These are phyloP conservation scores for Diadumene lineata DNA, from an alignment of 92 coral and sea anemone species.

Conservation along the genomic window DNA sequence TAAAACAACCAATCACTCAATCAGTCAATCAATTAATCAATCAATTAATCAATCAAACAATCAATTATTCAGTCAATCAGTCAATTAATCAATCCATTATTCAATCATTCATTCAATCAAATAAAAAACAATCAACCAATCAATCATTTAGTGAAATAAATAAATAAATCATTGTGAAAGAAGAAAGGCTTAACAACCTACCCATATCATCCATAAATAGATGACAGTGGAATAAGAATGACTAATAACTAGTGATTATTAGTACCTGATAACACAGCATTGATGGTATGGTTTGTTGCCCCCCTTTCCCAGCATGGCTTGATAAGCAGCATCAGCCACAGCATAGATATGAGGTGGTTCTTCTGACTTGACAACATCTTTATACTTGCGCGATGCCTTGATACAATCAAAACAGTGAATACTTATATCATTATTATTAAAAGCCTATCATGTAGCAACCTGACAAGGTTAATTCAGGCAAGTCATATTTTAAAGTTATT, in stretches of 20 bases:
- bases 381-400: slow-evolving; percentile 59
- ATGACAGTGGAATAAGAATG: no score
- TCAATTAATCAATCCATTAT: background rate
- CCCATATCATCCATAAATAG: no score
- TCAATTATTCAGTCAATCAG: background rate
- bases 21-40: background rate
- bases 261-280: slow-evolving; percentile 87
- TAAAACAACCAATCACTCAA: background rate
- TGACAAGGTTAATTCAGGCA: no score
- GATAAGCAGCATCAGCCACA: slow-evolving; percentile 76
- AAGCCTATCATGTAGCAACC: background rate
- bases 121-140: background rate
- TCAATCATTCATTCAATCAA: background rate
- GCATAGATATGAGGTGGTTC: slow-evolving; percentile 79
- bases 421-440: background rate
- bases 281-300: slow-evolving; percentile 57
- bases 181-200: no score
- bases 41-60: background rate
- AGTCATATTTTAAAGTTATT: no score
- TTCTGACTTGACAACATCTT: slow-evolving; percentile 45
- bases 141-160: background rate
- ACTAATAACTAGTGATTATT: no score
- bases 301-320: slow-evolving; percentile 72
- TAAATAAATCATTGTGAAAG: background rate
- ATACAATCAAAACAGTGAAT: background rate